Conservation (phyloP, 2,888 invertebrate genomes). For the Tyria jacobaeae region DNA sequence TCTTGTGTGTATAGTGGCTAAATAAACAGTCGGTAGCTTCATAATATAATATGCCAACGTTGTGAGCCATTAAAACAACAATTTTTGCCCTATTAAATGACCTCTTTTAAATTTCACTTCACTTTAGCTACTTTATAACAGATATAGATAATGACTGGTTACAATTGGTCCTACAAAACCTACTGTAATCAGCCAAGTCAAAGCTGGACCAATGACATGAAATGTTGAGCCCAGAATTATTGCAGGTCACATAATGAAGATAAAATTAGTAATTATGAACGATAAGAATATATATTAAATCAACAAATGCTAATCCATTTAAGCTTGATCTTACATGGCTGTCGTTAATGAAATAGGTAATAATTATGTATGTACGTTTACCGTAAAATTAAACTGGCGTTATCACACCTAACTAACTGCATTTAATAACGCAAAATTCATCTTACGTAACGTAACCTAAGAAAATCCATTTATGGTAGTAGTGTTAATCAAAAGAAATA, state of each 20-base stretch:
- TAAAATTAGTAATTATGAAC: conserved; percentile 64
- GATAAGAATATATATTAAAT: conserved; percentile 63
- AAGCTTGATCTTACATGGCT: conserved; percentile 31
- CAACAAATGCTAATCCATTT: conserved; percentile 56
- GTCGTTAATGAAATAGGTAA: conserved; percentile 12
- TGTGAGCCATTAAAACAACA: too few species aligned
- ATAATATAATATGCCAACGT: too few species aligned
- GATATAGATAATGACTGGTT: too few species aligned
- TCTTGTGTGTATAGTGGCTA: too few species aligned
- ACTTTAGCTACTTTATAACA: too few species aligned
- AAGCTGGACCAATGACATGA: conserved; percentile 63
- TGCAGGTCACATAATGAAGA: conserved; percentile 68
- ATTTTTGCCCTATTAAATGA: too few species aligned
- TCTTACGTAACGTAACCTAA: conserved; percentile 10
- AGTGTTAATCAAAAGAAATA: conserved; percentile 16
- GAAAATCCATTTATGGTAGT: conserved; percentile 4
- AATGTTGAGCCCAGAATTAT: conserved; percentile 67
- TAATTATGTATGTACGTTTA: conserved; percentile 25
- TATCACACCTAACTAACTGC: conserved; percentile 28
- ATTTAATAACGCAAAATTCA: conserved; percentile 30
- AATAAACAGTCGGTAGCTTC: too few species aligned
- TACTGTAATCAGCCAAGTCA: conserved; percentile 52
- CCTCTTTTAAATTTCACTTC: too few species aligned
- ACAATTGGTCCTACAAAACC: conserved; percentile 16
- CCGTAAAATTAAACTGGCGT: conserved; percentile 29